Percentiles rank a stretch among this genome's conserved stretches.
phyloP scores from a whole-genome alignment of 1,140 invertebrate genomes.

The Brachionus sp. region DNA sequence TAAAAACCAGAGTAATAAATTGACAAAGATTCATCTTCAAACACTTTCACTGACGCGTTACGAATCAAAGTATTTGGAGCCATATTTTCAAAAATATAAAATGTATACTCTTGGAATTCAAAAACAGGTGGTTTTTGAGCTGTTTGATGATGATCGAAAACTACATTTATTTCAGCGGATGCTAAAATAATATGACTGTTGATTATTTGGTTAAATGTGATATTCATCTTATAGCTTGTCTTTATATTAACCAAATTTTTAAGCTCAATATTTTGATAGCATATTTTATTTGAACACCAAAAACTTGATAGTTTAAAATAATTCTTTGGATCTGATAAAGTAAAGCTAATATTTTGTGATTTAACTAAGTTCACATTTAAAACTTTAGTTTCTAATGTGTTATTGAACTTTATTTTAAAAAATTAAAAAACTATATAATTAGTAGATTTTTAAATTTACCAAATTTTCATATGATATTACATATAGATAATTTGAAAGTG shows the following conservation, averaged over 20 bases:
- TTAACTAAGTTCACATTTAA: not conserved
- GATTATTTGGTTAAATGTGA: not conserved
- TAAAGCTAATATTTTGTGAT: not conserved
- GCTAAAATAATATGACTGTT: not conserved
- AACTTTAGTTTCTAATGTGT: not conserved
- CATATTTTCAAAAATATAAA: constrained; percentile 18
- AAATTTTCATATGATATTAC: not conserved
- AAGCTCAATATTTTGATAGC: not conserved
- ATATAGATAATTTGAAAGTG: not conserved
- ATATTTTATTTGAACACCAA: not conserved
- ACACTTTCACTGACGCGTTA: not conserved
- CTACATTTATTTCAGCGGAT: not conserved
- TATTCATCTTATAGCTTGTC: not conserved
- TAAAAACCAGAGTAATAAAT: not conserved
- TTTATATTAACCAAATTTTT: not conserved
- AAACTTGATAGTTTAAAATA: not conserved
- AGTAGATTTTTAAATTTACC: not conserved
- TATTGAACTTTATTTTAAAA: not conserved
- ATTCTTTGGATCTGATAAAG: not conserved
- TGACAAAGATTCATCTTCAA: not conserved
- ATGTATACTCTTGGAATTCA: not conserved
- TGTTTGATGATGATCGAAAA: not conserved
- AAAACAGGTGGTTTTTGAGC: not conserved
- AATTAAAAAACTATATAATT: not conserved
- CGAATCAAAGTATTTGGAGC: not conserved